Conservation (phyloP, 1,140 invertebrate genomes). For the Panagrolaimus sp. region DNA sequence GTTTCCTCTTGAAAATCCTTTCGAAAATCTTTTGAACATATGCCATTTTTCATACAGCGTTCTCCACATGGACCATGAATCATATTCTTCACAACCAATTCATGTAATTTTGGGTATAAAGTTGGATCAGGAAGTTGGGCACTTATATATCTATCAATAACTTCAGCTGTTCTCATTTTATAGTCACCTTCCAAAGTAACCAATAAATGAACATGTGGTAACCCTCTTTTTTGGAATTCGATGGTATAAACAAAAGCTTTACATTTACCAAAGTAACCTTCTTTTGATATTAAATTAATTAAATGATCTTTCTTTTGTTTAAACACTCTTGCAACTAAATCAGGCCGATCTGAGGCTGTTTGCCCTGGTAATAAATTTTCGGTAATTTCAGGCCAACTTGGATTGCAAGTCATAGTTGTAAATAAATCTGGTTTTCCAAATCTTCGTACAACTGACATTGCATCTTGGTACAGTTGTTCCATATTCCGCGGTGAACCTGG, state of each 20-base stretch:
- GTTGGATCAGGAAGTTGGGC: conserved; percentile 64
- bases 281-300: conserved; percentile 57
- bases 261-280: conserved; percentile 45
- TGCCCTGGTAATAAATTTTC: conserved; percentile 50
- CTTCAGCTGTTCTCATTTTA: conserved; percentile 52
- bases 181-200: conserved; percentile 43
- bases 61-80: conserved; percentile 8
- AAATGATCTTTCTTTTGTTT: conserved; percentile 62
- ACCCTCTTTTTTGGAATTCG: conserved; percentile 65
- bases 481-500: conserved; percentile 41
- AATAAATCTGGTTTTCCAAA: conserved; percentile 62
- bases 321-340: conserved; percentile 63
- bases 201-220: conserved; percentile 64
- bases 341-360: conserved; percentile 58
- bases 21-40: conserved; percentile 42
- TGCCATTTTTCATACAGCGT: conserved; percentile 45
- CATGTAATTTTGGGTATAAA: too few species aligned
- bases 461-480: conserved; percentile 57
- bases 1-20: conserved; percentile 31
- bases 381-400: conserved; percentile 62
- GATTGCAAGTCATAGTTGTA: conserved; percentile 64
- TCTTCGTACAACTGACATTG: conserved; percentile 59
- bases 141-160: conserved; percentile 63
- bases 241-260: conserved; percentile 51
- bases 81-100: too few species aligned